These are phyloP conservation scores for Epizoanthus scotinus DNA, from an alignment of 92 coral and sea anemone genomes.

Conservation along the genomic window DNA sequence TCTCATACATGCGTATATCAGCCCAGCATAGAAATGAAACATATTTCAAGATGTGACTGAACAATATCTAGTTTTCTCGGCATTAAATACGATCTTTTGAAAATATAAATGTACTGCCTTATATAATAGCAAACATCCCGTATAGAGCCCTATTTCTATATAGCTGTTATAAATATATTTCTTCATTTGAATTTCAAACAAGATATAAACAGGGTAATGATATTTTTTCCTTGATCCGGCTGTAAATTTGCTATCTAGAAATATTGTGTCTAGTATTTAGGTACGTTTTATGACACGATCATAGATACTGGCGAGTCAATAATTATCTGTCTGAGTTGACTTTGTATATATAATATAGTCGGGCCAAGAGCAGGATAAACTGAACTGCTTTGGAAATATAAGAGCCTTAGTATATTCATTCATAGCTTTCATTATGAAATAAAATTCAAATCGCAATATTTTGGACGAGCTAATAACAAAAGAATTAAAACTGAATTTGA, in stretches of 20 bases:
- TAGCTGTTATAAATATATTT: not conserved
- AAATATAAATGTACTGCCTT: too few species aligned
- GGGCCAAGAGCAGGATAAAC: too few species aligned
- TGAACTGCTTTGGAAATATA: too few species aligned
- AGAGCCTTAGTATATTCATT: too few species aligned
- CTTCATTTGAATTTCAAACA: conserved; percentile 6
- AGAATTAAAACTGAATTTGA: too few species aligned
- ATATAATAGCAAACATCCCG: not conserved
- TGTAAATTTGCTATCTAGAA: not conserved
- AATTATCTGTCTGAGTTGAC: too few species aligned
- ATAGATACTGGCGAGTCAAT: not conserved
- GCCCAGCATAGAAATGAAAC: not conserved
- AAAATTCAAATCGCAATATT: too few species aligned
- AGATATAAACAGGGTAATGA: not conserved
- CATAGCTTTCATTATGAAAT: too few species aligned
- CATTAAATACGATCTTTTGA: not conserved
- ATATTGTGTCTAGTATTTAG: not conserved
- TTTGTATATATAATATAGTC: too few species aligned
- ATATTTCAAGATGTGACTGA: not conserved
- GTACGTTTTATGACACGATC: not conserved
- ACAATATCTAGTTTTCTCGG: not conserved
- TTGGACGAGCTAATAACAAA: too few species aligned
- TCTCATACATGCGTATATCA: not conserved
- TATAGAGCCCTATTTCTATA: not conserved
- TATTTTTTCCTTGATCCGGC: not conserved